Conservation (phyloP, 2,888 invertebrate species). For the Apoderus coryli region DNA sequence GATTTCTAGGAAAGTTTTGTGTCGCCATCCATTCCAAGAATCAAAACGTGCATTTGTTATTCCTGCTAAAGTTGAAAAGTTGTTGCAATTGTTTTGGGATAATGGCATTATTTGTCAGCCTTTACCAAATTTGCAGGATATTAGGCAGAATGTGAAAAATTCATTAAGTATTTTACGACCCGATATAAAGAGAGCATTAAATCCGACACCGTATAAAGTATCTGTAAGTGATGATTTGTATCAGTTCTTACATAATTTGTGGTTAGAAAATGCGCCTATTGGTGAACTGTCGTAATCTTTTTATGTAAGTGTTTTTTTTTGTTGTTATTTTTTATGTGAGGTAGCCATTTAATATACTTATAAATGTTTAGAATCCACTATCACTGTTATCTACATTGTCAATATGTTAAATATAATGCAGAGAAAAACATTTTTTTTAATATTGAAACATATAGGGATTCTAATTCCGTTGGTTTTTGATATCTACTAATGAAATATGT, state of each 20-base stretch:
- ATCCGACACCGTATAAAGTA: constrained; percentile 98
- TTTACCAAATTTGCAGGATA: constrained; percentile 57
- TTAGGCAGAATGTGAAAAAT: constrained; percentile 63
- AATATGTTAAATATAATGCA: too few relatives aligned
- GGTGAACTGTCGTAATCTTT: constrained; percentile 67
- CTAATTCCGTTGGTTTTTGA: too few relatives aligned
- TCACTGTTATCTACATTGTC: too few relatives aligned
- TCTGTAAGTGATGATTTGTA: constrained; percentile 88
- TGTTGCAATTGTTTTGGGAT: constrained; percentile 76
- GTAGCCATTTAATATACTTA: too few relatives aligned
- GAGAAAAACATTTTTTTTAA: too few relatives aligned
- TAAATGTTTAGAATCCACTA: too few relatives aligned
- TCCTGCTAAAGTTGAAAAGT: constrained; percentile 71
- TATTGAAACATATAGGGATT: too few relatives aligned
- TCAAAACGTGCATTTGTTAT: constrained; percentile 90
- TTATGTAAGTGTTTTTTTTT: too few relatives aligned
- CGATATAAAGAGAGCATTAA: constrained; percentile 88
- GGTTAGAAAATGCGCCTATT: constrained; percentile 95
- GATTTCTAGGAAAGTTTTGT: constrained; percentile 70
- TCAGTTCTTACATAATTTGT: constrained; percentile 86
- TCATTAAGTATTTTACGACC: constrained; percentile 69
- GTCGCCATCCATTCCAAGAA: constrained; percentile 92
- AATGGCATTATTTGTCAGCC: constrained; percentile 56
- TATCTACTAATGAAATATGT: too few relatives aligned
- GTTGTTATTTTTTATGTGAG: too few relatives aligned